These are phyloP conservation scores for Diacarnus erythraeanus DNA, from an alignment of 37 sponge, comb jelly and placozoan species.

Conservation along the genomic window DNA sequence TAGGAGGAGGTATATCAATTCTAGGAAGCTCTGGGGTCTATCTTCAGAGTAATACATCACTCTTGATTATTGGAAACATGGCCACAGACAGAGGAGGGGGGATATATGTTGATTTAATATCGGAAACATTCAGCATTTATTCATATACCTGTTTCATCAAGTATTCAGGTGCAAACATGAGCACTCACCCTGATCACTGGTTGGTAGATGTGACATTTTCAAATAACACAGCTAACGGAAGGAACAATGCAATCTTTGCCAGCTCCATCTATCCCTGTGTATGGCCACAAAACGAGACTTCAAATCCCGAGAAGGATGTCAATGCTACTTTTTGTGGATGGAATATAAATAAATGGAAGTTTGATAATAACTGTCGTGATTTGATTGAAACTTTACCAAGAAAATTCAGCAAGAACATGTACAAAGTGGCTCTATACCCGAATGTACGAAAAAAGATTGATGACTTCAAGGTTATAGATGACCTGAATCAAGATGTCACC, in stretches of 20 bases:
- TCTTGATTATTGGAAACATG: slow-evolving; percentile 17
- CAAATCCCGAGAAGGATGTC: not conserved
- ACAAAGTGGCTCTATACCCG: slow-evolving; percentile 6
- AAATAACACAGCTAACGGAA: slow-evolving; percentile 35
- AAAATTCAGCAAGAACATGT: not conserved
- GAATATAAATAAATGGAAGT: slow-evolving; percentile 24
- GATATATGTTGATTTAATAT: slow-evolving; percentile 14
- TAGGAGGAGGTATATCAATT: slow-evolving; percentile 43
- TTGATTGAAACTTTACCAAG: slow-evolving; percentile 10
- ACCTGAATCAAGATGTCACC: slow-evolving; percentile 17
- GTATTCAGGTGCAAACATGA: not conserved
- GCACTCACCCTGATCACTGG: slow-evolving; percentile 21
- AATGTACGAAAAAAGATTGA: not conserved
- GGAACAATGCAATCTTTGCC: slow-evolving; percentile 47
- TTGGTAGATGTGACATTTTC: slow-evolving; percentile 24
- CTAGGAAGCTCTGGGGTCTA: slow-evolving; percentile 11
- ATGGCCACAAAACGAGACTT: slow-evolving; percentile 6
- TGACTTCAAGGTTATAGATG: slow-evolving; percentile 19
- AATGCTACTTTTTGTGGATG: slow-evolving; percentile 25
- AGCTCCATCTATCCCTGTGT: slow-evolving; percentile 64
- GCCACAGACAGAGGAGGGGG: slow-evolving; percentile 40
- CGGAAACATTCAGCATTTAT: slow-evolving; percentile 30
- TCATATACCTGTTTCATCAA: slow-evolving; percentile 50
- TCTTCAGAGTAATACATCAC: not conserved
- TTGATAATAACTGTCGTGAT: slow-evolving; percentile 14